Percentiles rank a stretch among this genome's conserved stretches.
Evolutionary conservation across 2,888 invertebrate species (phyloP).

Genomic region (Lydus trimaculatus): DNA sequence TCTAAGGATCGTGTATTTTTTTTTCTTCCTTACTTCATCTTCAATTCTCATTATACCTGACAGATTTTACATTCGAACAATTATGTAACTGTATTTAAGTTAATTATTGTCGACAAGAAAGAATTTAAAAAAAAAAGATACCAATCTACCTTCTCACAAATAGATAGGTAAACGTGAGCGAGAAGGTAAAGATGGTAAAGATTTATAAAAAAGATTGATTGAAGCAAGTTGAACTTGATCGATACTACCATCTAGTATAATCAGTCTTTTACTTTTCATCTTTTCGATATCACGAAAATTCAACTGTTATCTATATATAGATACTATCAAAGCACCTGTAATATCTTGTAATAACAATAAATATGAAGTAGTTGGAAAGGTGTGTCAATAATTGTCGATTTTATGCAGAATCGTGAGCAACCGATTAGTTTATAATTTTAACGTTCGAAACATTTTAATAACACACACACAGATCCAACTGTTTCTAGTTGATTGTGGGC

Average conservation of each 20-base stretch:
- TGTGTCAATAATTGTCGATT: constrained; percentile 37
- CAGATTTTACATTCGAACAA: not conserved
- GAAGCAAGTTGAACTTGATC: constrained; percentile 29
- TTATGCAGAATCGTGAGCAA: constrained; percentile 36
- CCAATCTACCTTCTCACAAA: not conserved
- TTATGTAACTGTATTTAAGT: constrained; percentile 1
- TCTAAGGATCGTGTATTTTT: not conserved
- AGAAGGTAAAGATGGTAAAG: constrained; percentile 25
- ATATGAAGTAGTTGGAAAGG: constrained; percentile 26
- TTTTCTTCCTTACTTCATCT: not conserved
- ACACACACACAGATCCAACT: too few relatives aligned
- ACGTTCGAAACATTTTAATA: too few relatives aligned
- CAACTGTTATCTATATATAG: not conserved
- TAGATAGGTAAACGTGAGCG: constrained; percentile 20
- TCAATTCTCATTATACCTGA: not conserved
- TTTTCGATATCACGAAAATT: constrained; percentile 20
- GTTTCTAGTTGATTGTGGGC: too few relatives aligned
- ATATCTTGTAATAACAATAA: constrained; percentile 10
- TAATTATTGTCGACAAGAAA: constrained; percentile 1
- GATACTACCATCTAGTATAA: constrained; percentile 21
- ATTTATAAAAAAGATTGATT: constrained; percentile 33
- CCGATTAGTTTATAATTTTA: constrained; percentile 16
- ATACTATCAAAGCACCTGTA: not conserved
- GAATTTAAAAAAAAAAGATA: not conserved
- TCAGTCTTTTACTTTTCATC: constrained; percentile 23